Evolutionary conservation across 2,888 invertebrate genomes (phyloP), one percentile per base, ranked within the genome.

Genomic region (Dynastes maya): DNA sequence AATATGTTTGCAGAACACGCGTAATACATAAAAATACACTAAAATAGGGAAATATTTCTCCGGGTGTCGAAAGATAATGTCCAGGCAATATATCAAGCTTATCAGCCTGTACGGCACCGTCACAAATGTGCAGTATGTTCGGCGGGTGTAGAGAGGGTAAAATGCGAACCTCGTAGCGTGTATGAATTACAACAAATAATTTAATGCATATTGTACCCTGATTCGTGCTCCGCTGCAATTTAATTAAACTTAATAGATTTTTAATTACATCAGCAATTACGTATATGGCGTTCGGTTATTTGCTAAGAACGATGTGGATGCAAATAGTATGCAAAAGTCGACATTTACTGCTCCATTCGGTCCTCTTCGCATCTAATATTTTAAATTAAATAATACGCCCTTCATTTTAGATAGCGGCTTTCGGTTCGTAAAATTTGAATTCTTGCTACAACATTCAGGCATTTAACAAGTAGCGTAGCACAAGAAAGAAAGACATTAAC

Each of bases 41-140:
- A 45, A 74, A 74, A n/a, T 78, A 55, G 71, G 67, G 78, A 71
- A 77, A 79, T 78, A 75, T 79, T 75, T 79, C 79, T 76, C 75
- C 64, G 51, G 78, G 77, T 80, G 81, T 81, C 81, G 81, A 81
- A 81, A 81, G 81, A 81, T 81, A 80, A 81, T 78, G 80, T 79
- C 78, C 13, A 45, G 27, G 72, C 72, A 74, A 74, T 74, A 74
- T 74, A 74, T 74, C 45, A 74, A 74, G 72, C 72, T 74, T 74
- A 74, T 74, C 72, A 55, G 67, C 37, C 40, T 58, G 8, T 45
- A 45, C 55, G 22, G 55, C 22, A 58, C 55, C 16, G 72, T 61
- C 77, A 80, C 68, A 78, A 58, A 74, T 74, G 45, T 45, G 72
- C 61, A 74, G 45, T 49, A 58, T 61, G 72, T 55, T 71, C 55